These are phyloP conservation scores for Alviniconcha strummeri DNA, from an alignment of 2,888 invertebrate genomes.

Conservation along the genomic window DNA sequence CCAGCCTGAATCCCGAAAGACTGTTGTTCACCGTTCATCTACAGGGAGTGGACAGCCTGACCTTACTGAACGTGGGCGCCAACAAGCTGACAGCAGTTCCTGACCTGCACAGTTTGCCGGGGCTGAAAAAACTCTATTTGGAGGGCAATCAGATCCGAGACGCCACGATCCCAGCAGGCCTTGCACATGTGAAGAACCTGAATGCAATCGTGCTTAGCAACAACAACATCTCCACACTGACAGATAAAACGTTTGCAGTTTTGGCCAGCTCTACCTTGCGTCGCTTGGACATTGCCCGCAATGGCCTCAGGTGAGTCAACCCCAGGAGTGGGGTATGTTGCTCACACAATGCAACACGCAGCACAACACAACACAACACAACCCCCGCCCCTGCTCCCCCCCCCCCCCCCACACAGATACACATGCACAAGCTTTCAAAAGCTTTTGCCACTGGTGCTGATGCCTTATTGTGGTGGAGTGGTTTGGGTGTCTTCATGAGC, in stretches of 20 bases:
- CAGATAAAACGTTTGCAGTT: slow-evolving; percentile 46
- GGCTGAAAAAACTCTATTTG: slow-evolving; percentile 49
- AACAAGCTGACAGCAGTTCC: slow-evolving; percentile 50
- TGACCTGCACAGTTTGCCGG: slow-evolving; percentile 41
- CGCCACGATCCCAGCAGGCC: slow-evolving; percentile 53
- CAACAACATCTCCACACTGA: slow-evolving; percentile 49
- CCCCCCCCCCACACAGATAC: no score
- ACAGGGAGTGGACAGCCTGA: slow-evolving; percentile 31
- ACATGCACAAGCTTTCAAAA: no score
- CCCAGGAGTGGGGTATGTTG: no score
- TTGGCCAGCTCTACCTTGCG: slow-evolving; percentile 43
- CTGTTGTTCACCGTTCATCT: neutral
- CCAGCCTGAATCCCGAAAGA: neutral
- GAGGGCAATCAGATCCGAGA: slow-evolving; percentile 51
- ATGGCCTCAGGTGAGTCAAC: slow-evolving; percentile 45
- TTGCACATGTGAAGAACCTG: slow-evolving; percentile 34
- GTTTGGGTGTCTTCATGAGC: no score
- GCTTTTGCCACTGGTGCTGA: no score
- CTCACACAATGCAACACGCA: no score
- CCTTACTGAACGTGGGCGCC: slow-evolving; percentile 45
- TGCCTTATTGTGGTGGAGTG: no score
- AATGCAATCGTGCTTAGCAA: slow-evolving; percentile 50
- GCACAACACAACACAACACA: no score
- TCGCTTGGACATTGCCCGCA: slow-evolving; percentile 53
- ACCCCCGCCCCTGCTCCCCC: no score